phyloP scores from a whole-genome alignment of 2,797 vertebrate species.

The Lepus townsendii region DNA sequence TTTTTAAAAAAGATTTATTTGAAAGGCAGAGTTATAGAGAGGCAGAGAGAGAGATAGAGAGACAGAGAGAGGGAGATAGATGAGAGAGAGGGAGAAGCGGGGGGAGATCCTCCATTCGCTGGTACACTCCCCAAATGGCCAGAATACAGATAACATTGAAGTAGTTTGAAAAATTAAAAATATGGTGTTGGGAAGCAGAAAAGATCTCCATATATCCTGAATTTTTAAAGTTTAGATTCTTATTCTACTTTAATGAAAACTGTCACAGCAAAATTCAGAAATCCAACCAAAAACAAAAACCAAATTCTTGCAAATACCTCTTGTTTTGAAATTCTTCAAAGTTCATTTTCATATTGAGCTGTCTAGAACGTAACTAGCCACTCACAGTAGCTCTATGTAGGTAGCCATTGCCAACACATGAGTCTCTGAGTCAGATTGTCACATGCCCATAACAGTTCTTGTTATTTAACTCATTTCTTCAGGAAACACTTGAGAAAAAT shows the following conservation, averaged over 20 bases:
- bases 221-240: conserved; percentile 44
- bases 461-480: conserved; percentile 24
- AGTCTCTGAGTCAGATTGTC: conserved; percentile 84
- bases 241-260: background rate
- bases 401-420: conserved; percentile 78
- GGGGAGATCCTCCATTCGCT: too few species aligned
- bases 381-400: conserved; percentile 83
- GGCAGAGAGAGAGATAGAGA: too few species aligned
- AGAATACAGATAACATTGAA: too few species aligned
- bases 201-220: background rate
- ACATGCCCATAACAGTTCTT: conserved; percentile 73
- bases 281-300: background rate
- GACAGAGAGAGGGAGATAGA: too few species aligned
- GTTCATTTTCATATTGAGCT: conserved; percentile 37
- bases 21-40: too few species aligned
- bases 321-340: conserved; percentile 77
- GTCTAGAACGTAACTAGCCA: conserved; percentile 18
- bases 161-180: background rate
- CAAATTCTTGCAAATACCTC: conserved; percentile 54
- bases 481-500: conserved; percentile 13
- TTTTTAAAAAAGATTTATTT: conserved; percentile 17
- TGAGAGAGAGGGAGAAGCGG: too few species aligned
- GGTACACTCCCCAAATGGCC: too few species aligned
- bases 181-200: background rate
- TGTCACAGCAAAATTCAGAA: conserved; percentile 20